Conservation (phyloP, 1,140 invertebrate species). For the Atopsyche davidsoni region DNA sequence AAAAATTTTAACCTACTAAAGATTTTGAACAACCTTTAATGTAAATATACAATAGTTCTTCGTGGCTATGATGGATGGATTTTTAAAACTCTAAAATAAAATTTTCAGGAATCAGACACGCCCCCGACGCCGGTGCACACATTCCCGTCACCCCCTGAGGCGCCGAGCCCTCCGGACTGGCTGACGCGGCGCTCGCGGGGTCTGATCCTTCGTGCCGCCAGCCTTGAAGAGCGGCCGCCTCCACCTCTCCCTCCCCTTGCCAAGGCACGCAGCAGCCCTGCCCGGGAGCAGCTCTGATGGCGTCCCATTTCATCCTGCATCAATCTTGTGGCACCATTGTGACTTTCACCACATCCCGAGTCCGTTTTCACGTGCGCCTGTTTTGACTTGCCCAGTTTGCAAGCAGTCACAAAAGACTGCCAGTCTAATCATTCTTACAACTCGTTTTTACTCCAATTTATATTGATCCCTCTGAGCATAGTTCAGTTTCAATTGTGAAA, state of each 20-base stretch:
- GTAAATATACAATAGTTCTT: not conserved
- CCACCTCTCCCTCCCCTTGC: constrained; percentile 18
- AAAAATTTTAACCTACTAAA: not conserved
- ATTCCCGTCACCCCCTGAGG: constrained; percentile 15
- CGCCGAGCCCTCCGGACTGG: constrained; percentile 23
- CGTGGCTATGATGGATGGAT: not conserved
- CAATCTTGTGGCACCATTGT: too few relatives aligned
- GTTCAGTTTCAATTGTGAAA: too few relatives aligned
- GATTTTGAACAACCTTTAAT: not conserved
- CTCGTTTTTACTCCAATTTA: too few relatives aligned
- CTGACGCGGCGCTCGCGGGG: constrained; percentile 37
- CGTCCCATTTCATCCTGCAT: too few relatives aligned
- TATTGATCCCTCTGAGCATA: too few relatives aligned
- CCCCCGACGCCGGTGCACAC: constrained; percentile 22
- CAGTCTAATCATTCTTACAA: too few relatives aligned
- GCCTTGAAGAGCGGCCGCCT: constrained; percentile 38
- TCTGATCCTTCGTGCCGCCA: constrained; percentile 42
- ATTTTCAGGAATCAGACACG: constrained; percentile 27
- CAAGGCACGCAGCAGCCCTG: too few relatives aligned
- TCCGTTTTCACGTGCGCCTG: too few relatives aligned
- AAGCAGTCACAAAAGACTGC: too few relatives aligned
- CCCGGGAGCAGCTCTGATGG: too few relatives aligned
- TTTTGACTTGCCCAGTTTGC: too few relatives aligned
- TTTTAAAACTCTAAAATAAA: not conserved
- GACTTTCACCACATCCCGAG: too few relatives aligned